Evolutionary conservation across 2,797 vertebrate species (phyloP), one percentile per base, ranked within the genome.

Genomic region (Hafferia zeledoni): DNA sequence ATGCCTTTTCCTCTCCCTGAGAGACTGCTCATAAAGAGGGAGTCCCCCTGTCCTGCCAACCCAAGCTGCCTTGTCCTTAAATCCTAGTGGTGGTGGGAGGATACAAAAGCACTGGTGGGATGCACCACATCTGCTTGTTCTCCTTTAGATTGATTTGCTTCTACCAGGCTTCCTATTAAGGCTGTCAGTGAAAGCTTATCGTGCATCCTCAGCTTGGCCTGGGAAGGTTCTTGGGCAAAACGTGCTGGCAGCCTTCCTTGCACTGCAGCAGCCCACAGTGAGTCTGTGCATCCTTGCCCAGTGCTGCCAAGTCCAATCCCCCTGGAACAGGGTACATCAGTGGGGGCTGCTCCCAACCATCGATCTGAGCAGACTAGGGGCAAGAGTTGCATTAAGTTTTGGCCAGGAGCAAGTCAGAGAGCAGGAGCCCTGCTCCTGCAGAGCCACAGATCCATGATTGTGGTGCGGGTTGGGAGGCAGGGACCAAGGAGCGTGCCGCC

Each of bases 81-180:
- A 70, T 17, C 41, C 15, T 28, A 47, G 65, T 10, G 10, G 31
- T 8, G 27, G 44, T 10, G 27, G 49, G 41, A 87, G 44, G 60
- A 85, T 4, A 8, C 28, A 77, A 37, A 9, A 57, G 22, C n/a
- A 71, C 8, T 1, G 2, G 25, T 5, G 7, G 46, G 64, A 67
- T 63, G 44, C 25, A 49, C 19, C 20, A 17, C 5, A 61, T 64
- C 78, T 80, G 68, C 33, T 84, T 88, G 44, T 64, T 69, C 55
- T 74, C 72, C 57, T 50, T 33, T 5, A 57, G 56, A 80, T 0
- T 65, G 35, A 88, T 89, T 57, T 91, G 60, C 47, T 87, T 47
- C 75, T 76, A 63, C 13, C 57, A 91, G 22, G 23, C 18, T 75
- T 93, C 84, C 91, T 89, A 82, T 69, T 92, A 92, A 31, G 43